Evolutionary conservation across 2,888 invertebrate genomes (phyloP), one percentile per base, ranked within the genome.

Genomic region (Opisthograptis luteolata): DNA sequence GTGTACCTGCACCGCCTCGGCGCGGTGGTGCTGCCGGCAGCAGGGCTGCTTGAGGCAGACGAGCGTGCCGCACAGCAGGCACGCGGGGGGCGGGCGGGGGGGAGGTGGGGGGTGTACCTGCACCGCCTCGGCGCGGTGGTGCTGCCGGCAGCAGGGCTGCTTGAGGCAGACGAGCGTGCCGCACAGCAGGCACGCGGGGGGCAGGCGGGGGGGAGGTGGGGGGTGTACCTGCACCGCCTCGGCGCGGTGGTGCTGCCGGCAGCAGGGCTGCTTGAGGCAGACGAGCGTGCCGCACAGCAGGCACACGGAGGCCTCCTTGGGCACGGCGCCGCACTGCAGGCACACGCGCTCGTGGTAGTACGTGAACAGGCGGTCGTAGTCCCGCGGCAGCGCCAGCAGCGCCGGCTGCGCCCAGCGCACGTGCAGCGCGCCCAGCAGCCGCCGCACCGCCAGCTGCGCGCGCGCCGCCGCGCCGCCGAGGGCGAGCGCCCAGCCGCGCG

Each of bases 271-370:
- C 86, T 96, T 96, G 69, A 98, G 93, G 82, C 98, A 98, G 42
- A 98, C 96, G 65, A 98, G 95, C 41, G 96, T 95, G 59, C 98
- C 98, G 87, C 99, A 99, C 51, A 98, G 90, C 66, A 99, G 93
- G 82, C 98, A 99, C 62, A 98, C 94, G 64, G 96, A 96, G 22
- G 97, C 96, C 84, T 98, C 67, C 81, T 87, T 87, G 59, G 99
- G 99, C 70, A 97, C 95, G 59, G 95, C 95, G 73, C 96, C 95
- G 88, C 99, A 99, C 73, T 96, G 95, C 64, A 93, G 92, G 87
- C 99, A 99, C 55, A 95, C 94, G 67, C 96, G 93, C 81, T 96
- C 95, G 81, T 98, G 97, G 89, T 98, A 99, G 91, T 96, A 96
- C 94, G 96, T 81, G 86, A 89, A 89, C 66, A 89, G 81, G 70